Evolutionary conservation across 1,140 invertebrate genomes (phyloP).

Genomic region (Drosophila navojoa): DNA sequence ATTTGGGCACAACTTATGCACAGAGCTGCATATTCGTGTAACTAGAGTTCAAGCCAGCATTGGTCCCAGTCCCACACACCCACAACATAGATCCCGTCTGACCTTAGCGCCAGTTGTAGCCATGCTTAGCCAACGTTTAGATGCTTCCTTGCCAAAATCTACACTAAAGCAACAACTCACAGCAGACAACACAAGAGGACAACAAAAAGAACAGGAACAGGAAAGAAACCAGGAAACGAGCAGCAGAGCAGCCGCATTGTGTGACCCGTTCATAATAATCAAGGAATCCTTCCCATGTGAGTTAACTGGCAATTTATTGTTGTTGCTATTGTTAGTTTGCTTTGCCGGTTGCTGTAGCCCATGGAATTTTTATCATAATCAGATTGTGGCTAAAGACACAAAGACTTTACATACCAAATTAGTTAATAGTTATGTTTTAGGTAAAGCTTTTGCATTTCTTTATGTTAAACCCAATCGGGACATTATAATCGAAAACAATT

Average conservation of each 20-base stretch:
- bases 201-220: constrained; percentile 1
- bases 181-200: constrained; percentile 16
- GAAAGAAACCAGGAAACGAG: constrained; percentile 24
- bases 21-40: constrained; percentile 59
- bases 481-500: constrained; percentile 53
- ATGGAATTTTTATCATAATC: constrained; percentile 50
- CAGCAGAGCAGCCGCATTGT: constrained; percentile 37
- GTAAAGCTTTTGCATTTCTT: constrained; percentile 62
- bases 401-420: constrained; percentile 82
- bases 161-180: constrained; percentile 14
- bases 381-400: constrained; percentile 69
- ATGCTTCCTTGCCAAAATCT: constrained; percentile 59
- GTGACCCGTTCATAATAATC: constrained; percentile 29
- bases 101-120: constrained; percentile 47
- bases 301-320: constrained; percentile 53
- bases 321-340: constrained; percentile 65
- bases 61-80: constrained; percentile 16
- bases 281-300: constrained; percentile 39
- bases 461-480: constrained; percentile 53
- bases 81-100: constrained; percentile 29
- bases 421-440: constrained; percentile 80
- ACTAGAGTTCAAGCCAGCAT: constrained; percentile 24
- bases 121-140: constrained; percentile 76
- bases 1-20: constrained; percentile 57
- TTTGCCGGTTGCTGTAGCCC: constrained; percentile 38